Percentiles rank a stretch among this genome's conserved stretches.
phyloP scores from a whole-genome alignment of 1,140 invertebrate species.

The Ruditapes philippinarum region DNA sequence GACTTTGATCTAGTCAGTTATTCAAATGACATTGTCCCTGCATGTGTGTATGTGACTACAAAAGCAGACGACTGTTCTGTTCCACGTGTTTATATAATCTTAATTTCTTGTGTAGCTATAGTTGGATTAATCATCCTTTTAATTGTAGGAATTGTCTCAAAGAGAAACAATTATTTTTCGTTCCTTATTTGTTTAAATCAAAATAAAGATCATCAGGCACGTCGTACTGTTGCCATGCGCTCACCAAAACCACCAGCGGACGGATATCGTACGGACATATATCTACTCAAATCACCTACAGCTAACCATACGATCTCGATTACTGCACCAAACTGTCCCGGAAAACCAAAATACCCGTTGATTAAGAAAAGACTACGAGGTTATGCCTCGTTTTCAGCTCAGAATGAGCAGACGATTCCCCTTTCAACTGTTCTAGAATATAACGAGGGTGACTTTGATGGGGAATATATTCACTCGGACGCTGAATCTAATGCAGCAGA shows the following conservation, averaged over 20 bases:
- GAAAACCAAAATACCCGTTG: slow-evolving; percentile 26
- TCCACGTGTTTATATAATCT: background rate
- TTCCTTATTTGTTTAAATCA: slow-evolving; percentile 17
- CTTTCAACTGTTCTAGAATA: slow-evolving; percentile 47
- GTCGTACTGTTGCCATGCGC: no score
- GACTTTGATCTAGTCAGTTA: slow-evolving; percentile 48
- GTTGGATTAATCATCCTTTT: background rate
- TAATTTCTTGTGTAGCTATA: background rate
- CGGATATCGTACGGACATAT: background rate
- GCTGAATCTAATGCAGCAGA: background rate
- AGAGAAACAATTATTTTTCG: slow-evolving; percentile 27
- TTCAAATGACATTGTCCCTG: background rate
- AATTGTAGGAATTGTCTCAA: background rate
- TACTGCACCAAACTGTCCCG: slow-evolving; percentile 38
- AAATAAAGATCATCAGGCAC: background rate
- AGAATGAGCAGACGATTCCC: slow-evolving; percentile 51
- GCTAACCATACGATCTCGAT: slow-evolving; percentile 30
- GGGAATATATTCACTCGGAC: background rate
- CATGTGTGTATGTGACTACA: slow-evolving; percentile 16
- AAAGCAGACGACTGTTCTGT: background rate
- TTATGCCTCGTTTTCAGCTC: slow-evolving; percentile 31
- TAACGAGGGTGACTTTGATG: background rate
- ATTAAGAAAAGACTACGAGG: slow-evolving; percentile 24
- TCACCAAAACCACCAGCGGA: background rate
- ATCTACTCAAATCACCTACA: background rate